Conservation (phyloP, 1,140 invertebrate genomes). For the Hycleus cichorii region DNA sequence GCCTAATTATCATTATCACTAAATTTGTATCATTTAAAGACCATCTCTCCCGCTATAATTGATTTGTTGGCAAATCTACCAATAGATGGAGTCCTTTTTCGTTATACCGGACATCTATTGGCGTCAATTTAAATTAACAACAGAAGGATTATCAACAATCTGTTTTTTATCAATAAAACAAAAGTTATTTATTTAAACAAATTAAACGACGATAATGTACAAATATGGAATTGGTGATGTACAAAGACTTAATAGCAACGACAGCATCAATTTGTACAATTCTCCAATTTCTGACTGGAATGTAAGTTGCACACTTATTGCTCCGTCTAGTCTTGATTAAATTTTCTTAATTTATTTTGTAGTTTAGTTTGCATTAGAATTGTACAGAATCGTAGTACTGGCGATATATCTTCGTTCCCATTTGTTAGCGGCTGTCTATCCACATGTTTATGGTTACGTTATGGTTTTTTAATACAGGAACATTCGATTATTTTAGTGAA, state of each 20-base stretch:
- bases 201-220: neutral
- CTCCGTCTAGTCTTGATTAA: conserved; percentile 17
- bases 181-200: no score
- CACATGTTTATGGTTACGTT: conserved; percentile 60
- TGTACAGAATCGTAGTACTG: conserved; percentile 56
- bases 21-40: no score
- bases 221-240: conserved; percentile 31
- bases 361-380: conserved; percentile 63
- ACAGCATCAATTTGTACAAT: conserved; percentile 60
- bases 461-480: conserved; percentile 60
- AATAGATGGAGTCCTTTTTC: no score
- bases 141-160: no score
- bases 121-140: no score
- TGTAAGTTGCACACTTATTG: conserved; percentile 45
- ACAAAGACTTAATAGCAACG: conserved; percentile 47
- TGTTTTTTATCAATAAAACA: no score
- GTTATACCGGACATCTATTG: no score
- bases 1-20: no score
- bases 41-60: no score
- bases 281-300: conserved; percentile 60
- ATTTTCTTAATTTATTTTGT: conserved; percentile 32
- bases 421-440: conserved; percentile 70
- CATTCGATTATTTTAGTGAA: conserved; percentile 61
- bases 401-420: conserved; percentile 61
- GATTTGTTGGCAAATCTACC: no score